Evolutionary conservation across 2,797 vertebrate genomes (phyloP), one percentile per base, ranked within the genome.

Genomic region (Microtus californicus): DNA sequence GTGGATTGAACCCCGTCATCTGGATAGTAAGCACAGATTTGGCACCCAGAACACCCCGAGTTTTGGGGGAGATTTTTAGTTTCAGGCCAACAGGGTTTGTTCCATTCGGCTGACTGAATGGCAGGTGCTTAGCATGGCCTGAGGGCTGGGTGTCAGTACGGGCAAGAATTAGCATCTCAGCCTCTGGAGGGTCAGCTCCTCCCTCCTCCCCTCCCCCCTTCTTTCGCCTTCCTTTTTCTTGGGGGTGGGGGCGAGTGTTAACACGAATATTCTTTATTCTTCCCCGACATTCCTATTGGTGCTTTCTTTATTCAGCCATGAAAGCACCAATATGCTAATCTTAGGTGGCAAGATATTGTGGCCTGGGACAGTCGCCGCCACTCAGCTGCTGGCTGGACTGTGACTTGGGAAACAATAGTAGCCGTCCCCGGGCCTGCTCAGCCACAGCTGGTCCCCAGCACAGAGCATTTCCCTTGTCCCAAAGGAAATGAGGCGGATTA

Each of bases 341-440:
- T 90, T 95, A 1, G 21, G 94, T 93, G 91, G 97, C 96, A 96
- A 97, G 98, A 97, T 97, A 96, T 8, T 74, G 2, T 85, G 93
- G 97, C 86, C 94, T 97, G 97, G 82, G 97, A 92, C 78, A 95
- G 96, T 92, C 96, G 96, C 76, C 96, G 96, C 74, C 17, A 89
- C 78, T 98, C 98, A 97, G 98, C 98, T 98, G 98, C 98, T 0
- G 43, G 91, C 45, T 17, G 92, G 81, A 95, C 98, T 98, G 97
- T 97, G 98, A 67, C 90, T 97, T 89, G 92, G 90, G 91, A 85
- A 97, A 98, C 95, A 98, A 96, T 83, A 96, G 96, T 0, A 0
- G 92, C 81, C 2, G 87, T 79, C 78, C 76, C 37, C 40, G 90
- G 3, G 78, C 87, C 93, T 96, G 63, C 81, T 95, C 93, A 93